Evolutionary conservation across 1,140 invertebrate genomes (phyloP), one percentile per base, ranked within the genome.

Genomic region (Glomeris maerens): DNA sequence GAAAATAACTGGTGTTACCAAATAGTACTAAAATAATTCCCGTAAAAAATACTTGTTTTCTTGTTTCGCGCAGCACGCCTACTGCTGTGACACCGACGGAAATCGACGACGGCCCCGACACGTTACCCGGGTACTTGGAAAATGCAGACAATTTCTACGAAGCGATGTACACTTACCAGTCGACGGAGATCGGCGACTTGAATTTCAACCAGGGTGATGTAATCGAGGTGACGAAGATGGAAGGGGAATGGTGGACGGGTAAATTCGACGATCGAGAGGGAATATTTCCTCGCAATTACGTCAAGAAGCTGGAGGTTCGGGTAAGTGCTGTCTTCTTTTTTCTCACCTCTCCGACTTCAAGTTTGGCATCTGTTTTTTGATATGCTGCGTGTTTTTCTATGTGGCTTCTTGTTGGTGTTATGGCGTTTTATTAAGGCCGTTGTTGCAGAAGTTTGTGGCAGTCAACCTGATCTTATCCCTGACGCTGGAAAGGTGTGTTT

Each of bases 181-280:
- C 93, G 0, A 68, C 74, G 10, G 94, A 98, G 67, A 70, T 80
- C 0, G 91, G 89, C 5, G 95, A 98, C 72, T 71, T 98, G 27
- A 81, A 73, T 41, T 96, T 98, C 64, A 80, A 84, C 58, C 83
- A 82, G 49, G 91, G 91, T 1, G 93, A 98, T 66, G 73, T 84
- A 50, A 84, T 98, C 47, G 71, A 79, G 52, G 89, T 95, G 1
- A 76, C 77, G 2, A 81, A 91, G 56, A 81, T 85, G 55, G 89
- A 95, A 55, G 92, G 90, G 3, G 92, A 98, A 63, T 98, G 94
- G 94, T 98, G 94, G 94, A 95, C 91, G 7, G 95, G 95, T 29
- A 77, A 76, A 45, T 80, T 94, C 57, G 86, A 78, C 36, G 79
- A 79, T 31, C 78, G 79, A 54, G 77, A 74, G 13, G 95, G 95